A percentile compares a stretch with the other conserved stretches of the same genome.
Conservation (phyloP, 37 sponge, comb jelly and placozoan species). For the Tethya wilhelma region DNA sequence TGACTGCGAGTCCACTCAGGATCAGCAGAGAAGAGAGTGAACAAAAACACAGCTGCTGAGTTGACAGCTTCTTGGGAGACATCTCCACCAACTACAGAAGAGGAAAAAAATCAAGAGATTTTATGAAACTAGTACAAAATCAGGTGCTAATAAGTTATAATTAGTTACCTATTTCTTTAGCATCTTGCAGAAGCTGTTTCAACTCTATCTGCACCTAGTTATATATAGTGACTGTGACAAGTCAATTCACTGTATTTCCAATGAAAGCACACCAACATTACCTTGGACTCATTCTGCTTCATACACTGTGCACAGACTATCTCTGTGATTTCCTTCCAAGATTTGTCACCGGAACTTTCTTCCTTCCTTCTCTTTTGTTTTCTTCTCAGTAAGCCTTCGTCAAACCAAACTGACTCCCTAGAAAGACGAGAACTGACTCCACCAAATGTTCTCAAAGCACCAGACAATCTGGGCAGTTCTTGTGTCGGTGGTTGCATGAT, state of each 20-base stretch:
- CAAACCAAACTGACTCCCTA: conserved; percentile 2
- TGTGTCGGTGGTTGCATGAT: conserved; percentile 8
- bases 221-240: background rate
- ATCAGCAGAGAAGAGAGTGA: conserved; percentile 35
- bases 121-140: background rate
- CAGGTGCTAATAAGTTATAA: background rate
- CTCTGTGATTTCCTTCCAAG: background rate
- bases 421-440: conserved; percentile 26
- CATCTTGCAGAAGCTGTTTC: conserved; percentile 29
- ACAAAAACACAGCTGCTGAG: conserved; percentile 59
- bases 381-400: conserved; percentile 20
- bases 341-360: background rate
- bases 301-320: background rate
- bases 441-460: conserved; percentile 59
- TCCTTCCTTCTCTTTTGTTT: too few species aligned
- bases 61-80: conserved; percentile 39
- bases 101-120: background rate
- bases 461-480: conserved; percentile 47
- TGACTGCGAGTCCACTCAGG: conserved; percentile 27
- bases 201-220: conserved; percentile 29
- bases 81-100: conserved; percentile 45
- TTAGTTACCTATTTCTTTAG: conserved; percentile 46
- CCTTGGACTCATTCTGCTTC: conserved; percentile 4
- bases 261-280: too few species aligned
- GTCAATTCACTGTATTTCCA: too few species aligned